Evolutionary conservation across 2,888 invertebrate genomes (phyloP), one percentile per base, ranked within the genome.

Genomic region (Trissolcus brochymenae): DNA sequence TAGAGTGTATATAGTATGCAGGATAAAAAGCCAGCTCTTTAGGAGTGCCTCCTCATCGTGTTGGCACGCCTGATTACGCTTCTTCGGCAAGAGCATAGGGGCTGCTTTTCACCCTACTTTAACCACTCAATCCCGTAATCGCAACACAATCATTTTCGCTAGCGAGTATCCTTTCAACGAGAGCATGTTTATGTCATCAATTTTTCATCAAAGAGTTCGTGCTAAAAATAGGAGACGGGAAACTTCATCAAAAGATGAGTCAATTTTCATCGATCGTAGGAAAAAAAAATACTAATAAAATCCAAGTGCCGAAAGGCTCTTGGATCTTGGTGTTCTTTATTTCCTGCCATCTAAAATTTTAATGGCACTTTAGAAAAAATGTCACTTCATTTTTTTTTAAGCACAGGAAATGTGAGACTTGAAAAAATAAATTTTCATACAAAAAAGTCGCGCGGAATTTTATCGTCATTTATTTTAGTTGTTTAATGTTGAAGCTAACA

Each of bases 61-160:
- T 73, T 73, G 73, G 72, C 73, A 77, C 68, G 77, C 60, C 62
- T 77, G 77, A 77, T 77, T 77, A 73, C 57, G 41, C 72, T 60
- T 64, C 59, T 50, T 50, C 51, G 19, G 35, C 40, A 49, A 61
- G 61, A 68, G 61, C 65, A 57, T 50, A 55, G 60, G 61, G 61
- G 67, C 55, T 67, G 50, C 40, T 62, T 65, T 72, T 76, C 67
- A 61, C 71, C 55, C 65, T 64, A 60, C 64, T 64, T 72, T 57
- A 67, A 72, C 57, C 64, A 68, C 66, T 73, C 72, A 59, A 66
- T 72, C 72, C 66, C 54, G 54, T 70, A 73, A 78, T 78, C 77
- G 41, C 72, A 59, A 72, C 67, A 49, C 56, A 67, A 77, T 77
- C 67, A 77, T 77, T 77, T 73, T 46, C 62, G 35, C 57, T 17